Evolutionary conservation across 2,888 invertebrate species (phyloP).

Genomic region (Oxycera nigricornis): DNA sequence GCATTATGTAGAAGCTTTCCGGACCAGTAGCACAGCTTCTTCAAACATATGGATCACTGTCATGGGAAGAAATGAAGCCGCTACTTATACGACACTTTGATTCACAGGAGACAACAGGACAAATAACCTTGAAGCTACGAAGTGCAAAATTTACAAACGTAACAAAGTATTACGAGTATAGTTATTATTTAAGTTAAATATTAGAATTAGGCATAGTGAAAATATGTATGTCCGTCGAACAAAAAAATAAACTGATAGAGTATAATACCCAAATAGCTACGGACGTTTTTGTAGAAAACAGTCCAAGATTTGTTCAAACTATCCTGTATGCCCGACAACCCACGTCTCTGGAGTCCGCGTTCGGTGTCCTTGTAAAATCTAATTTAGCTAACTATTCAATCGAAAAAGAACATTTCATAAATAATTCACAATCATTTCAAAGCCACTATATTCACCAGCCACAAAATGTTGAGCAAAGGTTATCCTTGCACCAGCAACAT

Average conservation of each 20-base stretch:
- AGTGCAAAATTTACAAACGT: not conserved
- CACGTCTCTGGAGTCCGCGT: not conserved
- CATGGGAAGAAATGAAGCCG: not conserved
- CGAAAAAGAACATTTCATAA: not conserved
- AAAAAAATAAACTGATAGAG: not conserved
- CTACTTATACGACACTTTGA: not conserved
- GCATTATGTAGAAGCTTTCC: too few relatives aligned
- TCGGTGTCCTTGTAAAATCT: not conserved
- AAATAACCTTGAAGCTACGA: not conserved
- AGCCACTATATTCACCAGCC: not conserved
- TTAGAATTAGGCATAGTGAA: conserved; percentile 1
- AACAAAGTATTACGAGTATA: too few relatives aligned
- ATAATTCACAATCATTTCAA: not conserved
- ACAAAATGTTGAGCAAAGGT: not conserved
- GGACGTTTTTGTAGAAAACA: not conserved
- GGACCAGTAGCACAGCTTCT: not conserved
- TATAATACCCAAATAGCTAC: too few relatives aligned
- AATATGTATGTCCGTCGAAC: not conserved
- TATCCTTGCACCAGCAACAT: not conserved
- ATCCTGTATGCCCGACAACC: not conserved
- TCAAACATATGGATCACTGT: not conserved
- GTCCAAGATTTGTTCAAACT: not conserved
- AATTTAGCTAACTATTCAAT: not conserved
- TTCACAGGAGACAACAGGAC: too few relatives aligned
- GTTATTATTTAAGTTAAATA: too few relatives aligned